phyloP scores from a whole-genome alignment of 2,113 vertebrate genomes.

The Corythaixoides concolor region DNA sequence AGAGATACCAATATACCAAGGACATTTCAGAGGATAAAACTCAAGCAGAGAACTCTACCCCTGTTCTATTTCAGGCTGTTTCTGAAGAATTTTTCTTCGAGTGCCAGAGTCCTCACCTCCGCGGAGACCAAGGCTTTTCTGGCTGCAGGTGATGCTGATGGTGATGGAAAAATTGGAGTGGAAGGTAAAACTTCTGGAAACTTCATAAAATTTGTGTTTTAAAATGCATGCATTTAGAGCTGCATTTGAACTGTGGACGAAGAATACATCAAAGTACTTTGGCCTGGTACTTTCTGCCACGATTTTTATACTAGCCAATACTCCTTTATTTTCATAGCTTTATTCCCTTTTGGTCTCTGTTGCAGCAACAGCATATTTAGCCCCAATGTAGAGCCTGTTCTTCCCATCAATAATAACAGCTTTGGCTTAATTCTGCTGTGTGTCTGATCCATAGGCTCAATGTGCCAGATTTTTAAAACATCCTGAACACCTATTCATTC shows the following conservation, averaged over 20 bases:
- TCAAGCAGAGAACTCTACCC: background rate
- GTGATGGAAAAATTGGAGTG: slow-evolving; percentile 86
- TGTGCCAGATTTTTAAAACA: background rate
- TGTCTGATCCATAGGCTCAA: background rate
- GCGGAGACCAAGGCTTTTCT: slow-evolving; percentile 82
- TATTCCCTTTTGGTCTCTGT: background rate
- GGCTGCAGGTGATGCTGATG: slow-evolving; percentile 80
- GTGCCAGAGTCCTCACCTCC: slow-evolving; percentile 77
- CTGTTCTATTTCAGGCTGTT: slow-evolving; percentile 73
- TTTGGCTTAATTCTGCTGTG: background rate
- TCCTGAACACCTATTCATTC: background rate
- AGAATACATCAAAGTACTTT: background rate
- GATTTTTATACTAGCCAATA: background rate
- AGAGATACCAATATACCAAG: background rate
- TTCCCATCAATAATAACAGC: background rate
- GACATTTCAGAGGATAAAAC: background rate
- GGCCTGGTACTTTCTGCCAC: background rate
- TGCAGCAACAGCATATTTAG: background rate
- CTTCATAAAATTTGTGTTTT: background rate
- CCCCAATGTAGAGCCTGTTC: background rate
- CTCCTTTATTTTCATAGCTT: background rate
- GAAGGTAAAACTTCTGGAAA: slow-evolving; percentile 71
- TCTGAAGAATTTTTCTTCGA: slow-evolving; percentile 81
- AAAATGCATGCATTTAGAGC: background rate
- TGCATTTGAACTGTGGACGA: background rate